Evolutionary conservation across 2,888 invertebrate genomes (phyloP).

Genomic region (Drosophila mimica): DNA sequence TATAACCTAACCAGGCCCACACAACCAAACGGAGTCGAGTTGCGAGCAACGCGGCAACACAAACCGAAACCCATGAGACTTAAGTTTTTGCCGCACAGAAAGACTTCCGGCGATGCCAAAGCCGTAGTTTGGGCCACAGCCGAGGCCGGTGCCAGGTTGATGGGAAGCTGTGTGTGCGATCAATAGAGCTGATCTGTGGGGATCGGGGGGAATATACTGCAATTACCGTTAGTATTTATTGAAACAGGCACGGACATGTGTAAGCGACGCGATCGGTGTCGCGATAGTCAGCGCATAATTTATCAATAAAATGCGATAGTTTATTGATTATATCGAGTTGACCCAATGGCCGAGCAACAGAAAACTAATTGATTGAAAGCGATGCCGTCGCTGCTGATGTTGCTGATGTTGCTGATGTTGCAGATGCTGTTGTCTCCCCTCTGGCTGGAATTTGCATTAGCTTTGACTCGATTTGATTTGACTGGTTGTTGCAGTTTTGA

Average conservation of each 20-base stretch:
- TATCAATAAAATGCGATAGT: conserved; percentile 71
- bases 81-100: conserved; percentile 54
- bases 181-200: neutral
- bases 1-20: conserved; percentile 22
- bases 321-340: conserved; percentile 64
- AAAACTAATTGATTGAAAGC: conserved; percentile 70
- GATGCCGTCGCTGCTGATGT: conserved; percentile 22
- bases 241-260: conserved; percentile 69
- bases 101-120: conserved; percentile 71
- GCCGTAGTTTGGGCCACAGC: conserved; percentile 6
- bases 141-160: conserved; percentile 27
- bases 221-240: conserved; percentile 74
- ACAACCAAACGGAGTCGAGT: conserved; percentile 31
- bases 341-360: conserved; percentile 63
- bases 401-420: neutral
- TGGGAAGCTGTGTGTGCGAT: conserved; percentile 46
- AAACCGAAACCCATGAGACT: conserved; percentile 40
- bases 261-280: conserved; percentile 74
- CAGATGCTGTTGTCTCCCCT: conserved; percentile 3
- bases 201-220: conserved; percentile 10
- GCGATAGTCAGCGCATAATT: conserved; percentile 70
- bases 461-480: conserved; percentile 5
- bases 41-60: conserved; percentile 18
- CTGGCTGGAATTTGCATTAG: conserved; percentile 25
- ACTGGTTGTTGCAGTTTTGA: conserved; percentile 33